Evolutionary conservation across 1,140 invertebrate species (phyloP), one percentile per base, ranked within the genome.

Genomic region (Leptonema lineaticorne): DNA sequence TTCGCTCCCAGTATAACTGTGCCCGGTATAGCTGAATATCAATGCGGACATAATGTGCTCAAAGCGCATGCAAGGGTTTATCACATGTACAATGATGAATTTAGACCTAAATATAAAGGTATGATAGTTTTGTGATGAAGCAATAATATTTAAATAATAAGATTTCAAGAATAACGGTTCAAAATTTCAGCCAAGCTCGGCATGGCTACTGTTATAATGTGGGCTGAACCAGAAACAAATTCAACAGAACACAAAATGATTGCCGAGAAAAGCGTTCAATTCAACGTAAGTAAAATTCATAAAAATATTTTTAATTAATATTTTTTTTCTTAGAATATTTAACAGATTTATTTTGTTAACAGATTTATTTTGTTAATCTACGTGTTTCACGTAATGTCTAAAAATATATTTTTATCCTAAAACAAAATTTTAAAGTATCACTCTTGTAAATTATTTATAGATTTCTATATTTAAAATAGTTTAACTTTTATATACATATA

Each of bases 21-120:
- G 8, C 75, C 74, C 11, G 78, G 74, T 18, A 65, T 78, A 0
- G 83, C 76, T 0, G 78, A 79, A 33, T 86, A 85, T 53, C 22
- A 81, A 4, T 86, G 85, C 68, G 78, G 75, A 0, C 85, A 87
- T 65, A 81, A 84, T 67, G 69, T 84, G 0, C 50, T 88, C 1
- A 79, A 83, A 30, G 83, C 83, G 1, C 85, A 88, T 67, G 86
- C 85, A 0, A 78, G 70, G 28, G 84, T 79, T 1, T 86, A 85
- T 73, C 74, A 77, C 20, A 58, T 76, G 0, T 83, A 82, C 63
- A 74, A 76, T 18, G 74, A 75, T 4, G 74, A 75, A 6, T 82
- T 76, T 64, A 76, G 77, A 57, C 29, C 74, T 0, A 70, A 30
- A 4, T 77, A 81, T 70, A 75, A 81, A 33, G 75, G 79, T 28